A percentile compares a stretch with the other conserved stretches of the same genome.
Conservation (phyloP, 2,888 invertebrate species). For the Lottia gigantea region DNA sequence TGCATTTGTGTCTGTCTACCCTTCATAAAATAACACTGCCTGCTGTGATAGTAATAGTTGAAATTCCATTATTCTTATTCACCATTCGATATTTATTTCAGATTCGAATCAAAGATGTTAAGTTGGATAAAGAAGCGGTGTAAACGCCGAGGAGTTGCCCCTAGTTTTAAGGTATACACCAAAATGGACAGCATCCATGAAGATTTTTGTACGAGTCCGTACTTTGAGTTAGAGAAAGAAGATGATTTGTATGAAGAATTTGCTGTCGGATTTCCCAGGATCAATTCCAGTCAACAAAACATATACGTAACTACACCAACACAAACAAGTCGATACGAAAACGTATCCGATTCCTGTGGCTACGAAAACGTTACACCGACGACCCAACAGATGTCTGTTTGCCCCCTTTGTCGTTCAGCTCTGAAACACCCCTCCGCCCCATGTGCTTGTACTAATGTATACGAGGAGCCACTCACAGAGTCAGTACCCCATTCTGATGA, state of each 20-base stretch:
- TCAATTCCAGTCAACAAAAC: too few species aligned
- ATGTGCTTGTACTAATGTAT: slow-evolving; percentile 1
- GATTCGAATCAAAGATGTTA: background rate
- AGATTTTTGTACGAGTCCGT: background rate
- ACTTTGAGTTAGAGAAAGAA: background rate
- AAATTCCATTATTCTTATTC: too few species aligned
- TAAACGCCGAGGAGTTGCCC: background rate
- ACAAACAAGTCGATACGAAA: background rate
- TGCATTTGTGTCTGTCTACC: too few species aligned
- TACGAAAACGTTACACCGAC: background rate
- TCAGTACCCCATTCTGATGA: background rate
- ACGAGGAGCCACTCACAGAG: background rate
- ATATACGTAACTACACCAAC: background rate
- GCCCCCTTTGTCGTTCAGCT: background rate
- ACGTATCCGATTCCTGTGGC: background rate
- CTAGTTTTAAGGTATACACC: background rate
- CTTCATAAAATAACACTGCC: too few species aligned
- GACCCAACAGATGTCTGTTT: background rate
- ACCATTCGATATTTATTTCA: too few species aligned
- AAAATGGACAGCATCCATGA: background rate
- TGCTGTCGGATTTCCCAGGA: too few species aligned
- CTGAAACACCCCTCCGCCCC: background rate
- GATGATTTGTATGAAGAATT: background rate
- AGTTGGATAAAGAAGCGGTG: slow-evolving; percentile 3
- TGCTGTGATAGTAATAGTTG: too few species aligned